Conservation (phyloP, 2,888 invertebrate species). For the Pseudanteris insignis region DNA sequence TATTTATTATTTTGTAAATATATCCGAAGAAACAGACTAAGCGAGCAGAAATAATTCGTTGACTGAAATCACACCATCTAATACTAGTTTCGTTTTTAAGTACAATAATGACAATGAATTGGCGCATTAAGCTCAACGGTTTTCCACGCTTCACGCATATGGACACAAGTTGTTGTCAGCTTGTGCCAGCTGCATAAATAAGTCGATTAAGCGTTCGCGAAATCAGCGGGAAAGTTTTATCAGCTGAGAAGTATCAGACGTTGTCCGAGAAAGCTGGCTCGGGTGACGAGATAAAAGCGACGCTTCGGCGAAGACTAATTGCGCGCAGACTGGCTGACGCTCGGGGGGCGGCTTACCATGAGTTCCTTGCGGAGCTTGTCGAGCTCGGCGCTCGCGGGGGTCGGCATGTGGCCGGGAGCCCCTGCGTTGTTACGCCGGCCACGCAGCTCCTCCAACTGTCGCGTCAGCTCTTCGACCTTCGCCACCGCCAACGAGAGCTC, state of each 20-base stretch:
- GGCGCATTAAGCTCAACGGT: no score
- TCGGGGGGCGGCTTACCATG: constrained; percentile 73
- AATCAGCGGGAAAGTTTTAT: no score
- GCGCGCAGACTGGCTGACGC: constrained; percentile 5
- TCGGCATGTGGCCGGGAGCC: constrained; percentile 68
- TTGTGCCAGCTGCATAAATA: no score
- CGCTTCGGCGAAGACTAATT: constrained; percentile 16
- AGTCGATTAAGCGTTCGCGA: no score
- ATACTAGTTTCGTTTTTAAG: no score
- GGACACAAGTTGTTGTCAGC: no score
- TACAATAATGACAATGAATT: no score
- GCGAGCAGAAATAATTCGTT: no score
- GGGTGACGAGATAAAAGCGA: constrained; percentile 2
- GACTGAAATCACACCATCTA: no score
- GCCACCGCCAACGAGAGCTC: constrained; percentile 96
- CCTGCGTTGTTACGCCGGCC: constrained; percentile 71
- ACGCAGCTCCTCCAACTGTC: constrained; percentile 91
- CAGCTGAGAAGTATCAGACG: not conserved
- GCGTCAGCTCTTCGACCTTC: constrained; percentile 94
- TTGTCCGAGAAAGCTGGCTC: not conserved
- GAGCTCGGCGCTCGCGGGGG: constrained; percentile 84
- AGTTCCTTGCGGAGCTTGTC: constrained; percentile 92
- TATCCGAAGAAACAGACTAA: no score
- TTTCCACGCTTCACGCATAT: no score
- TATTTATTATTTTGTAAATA: no score